A percentile compares a stretch with the other conserved stretches of the same genome.
Conservation (phyloP, 1,140 invertebrate species). For the Cotesia glomerata region DNA sequence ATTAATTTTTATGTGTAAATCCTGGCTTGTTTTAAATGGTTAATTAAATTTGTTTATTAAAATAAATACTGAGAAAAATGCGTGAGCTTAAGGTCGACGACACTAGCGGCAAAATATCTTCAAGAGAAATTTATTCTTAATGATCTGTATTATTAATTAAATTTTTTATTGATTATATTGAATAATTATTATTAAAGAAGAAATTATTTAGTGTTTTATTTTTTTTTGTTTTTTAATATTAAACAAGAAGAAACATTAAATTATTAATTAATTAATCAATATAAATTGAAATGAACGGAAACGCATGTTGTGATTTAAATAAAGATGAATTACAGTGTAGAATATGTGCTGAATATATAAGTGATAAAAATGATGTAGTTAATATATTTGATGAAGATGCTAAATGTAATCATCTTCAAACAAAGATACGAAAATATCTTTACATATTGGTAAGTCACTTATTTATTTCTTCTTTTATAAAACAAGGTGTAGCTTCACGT, state of each 20-base stretch:
- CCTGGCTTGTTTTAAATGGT: no score
- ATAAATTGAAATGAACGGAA: slow-evolving; percentile 18
- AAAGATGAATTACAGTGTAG: slow-evolving; percentile 54
- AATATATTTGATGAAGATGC: slow-evolving; percentile 65
- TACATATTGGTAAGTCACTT: slow-evolving; percentile 61
- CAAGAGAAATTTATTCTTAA: slow-evolving; percentile 9
- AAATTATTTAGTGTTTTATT: no score
- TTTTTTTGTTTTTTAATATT: no score
- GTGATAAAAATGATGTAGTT: slow-evolving; percentile 49
- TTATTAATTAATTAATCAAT: neutral
- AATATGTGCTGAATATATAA: slow-evolving; percentile 63
- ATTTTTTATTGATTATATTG: neutral
- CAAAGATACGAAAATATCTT: slow-evolving; percentile 67
- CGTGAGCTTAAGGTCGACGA: slow-evolving; percentile 43
- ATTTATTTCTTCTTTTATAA: neutral
- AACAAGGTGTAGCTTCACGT: no score
- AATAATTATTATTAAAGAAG: neutral
- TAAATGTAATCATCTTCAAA: slow-evolving; percentile 61
- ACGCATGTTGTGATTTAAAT: slow-evolving; percentile 13
- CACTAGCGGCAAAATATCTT: slow-evolving; percentile 6
- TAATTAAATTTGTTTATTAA: neutral
- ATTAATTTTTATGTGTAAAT: no score
- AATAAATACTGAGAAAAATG: neutral
- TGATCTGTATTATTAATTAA: neutral
- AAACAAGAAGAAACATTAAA: no score